Base-by-base conservation (phyloP, 2,113 vertebrate genomes). In the Bettongia penicillata region DNA sequence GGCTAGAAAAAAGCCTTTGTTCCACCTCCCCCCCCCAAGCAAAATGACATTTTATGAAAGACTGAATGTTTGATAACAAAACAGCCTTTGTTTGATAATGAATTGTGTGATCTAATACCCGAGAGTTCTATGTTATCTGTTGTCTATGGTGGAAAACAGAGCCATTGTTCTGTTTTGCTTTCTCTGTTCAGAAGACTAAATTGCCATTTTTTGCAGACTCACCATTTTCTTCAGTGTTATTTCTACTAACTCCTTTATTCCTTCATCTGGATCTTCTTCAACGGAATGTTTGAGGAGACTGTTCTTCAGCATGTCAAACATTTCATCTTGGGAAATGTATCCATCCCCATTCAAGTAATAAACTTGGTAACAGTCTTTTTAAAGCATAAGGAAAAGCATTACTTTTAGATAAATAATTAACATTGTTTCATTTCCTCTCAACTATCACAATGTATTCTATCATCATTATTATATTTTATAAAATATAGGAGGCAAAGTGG, bases 141-240 rank as follows among this genome's bases (percentile, higher is more conserved):
- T 84, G 16, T n/a, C 16, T 84, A n/a, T 0, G 1, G 2, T 84
- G 14, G 52, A 23, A 93, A 93, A 90, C 6, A 90, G n/a, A 91
- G n/a, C 68, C 1, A 43, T 50, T 57, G 89, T 52, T 53, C 68
- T 6, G 53, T 24, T 24, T 52, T 52, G 52, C 19, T 52, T 52
- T 53, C 28, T 24, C 23, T 68, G 84, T 61, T 93, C 37, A 25
- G 10, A 57, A 51, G 23, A 53, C n/a, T 51, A 43, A 19, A 37
- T 25, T 51, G 31, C 0, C n/a, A 0, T 37, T 50, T 93, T 37
- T n/a, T 68, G 90, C 31, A n/a, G 96, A 98, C 97, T 98, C 98
- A 99, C 99, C 99, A 99, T 99, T 98, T 99, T 99, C 97, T 99
- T 99, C 91, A 99, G 94, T 48, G 98, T 98, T 97, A 99, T 99